phyloP scores from a whole-genome alignment of 2,797 vertebrate genomes.

The Sylvia borin region DNA sequence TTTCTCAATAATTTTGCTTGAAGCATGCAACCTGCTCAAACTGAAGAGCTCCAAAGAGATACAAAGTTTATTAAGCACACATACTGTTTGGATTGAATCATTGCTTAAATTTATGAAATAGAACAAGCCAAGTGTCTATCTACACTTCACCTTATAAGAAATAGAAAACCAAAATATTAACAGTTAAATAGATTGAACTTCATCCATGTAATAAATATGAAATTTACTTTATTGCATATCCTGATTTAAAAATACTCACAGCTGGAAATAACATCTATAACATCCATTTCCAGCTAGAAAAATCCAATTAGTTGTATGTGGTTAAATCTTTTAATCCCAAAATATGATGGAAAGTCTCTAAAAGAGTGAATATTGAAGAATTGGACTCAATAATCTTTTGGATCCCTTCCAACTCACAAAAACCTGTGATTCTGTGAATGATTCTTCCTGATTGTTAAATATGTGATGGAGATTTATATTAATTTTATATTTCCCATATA shows the following conservation, averaged over 20 bases:
- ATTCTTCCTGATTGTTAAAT: neutral
- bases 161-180: neutral
- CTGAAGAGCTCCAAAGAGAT: neutral
- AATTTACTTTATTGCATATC: neutral
- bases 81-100: neutral
- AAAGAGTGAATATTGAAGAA: neutral
- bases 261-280: neutral
- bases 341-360: neutral
- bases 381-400: neutral
- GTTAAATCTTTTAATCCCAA: neutral
- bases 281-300: neutral
- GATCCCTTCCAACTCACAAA: neutral
- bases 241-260: neutral
- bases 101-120: neutral
- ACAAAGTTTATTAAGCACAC: neutral
- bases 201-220: neutral
- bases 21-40: neutral
- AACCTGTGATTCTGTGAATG: neutral
- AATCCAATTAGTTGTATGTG: neutral
- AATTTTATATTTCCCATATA: neutral
- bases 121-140: neutral
- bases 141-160: neutral
- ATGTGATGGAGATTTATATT: neutral
- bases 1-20: conserved; percentile 33
- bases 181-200: neutral